These are phyloP conservation scores for Drosophila bipectinata DNA, from an alignment of 1,140 invertebrate species.

Conservation along the genomic window DNA sequence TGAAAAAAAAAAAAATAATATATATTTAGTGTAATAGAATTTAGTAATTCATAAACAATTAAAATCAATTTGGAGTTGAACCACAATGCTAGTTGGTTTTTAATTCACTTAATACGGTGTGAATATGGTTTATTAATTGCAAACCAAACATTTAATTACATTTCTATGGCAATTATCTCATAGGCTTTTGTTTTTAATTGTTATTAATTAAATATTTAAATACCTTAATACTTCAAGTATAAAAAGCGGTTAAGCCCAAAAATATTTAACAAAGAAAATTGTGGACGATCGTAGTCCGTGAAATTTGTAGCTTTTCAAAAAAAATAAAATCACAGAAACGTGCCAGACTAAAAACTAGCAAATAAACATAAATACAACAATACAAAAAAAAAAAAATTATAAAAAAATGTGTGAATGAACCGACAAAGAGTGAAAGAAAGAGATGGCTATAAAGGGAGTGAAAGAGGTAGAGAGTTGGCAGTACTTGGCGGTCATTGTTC, in stretches of 20 bases:
- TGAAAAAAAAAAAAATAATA: background rate
- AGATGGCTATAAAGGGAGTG: background rate
- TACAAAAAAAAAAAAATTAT: constrained; percentile 18
- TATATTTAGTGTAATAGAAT: background rate
- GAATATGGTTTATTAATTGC: constrained; percentile 31
- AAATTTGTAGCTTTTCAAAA: constrained; percentile 51
- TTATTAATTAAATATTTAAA: constrained; percentile 3
- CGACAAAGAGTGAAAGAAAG: constrained; percentile 31
- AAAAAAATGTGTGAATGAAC: constrained; percentile 73
- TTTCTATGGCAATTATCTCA: background rate
- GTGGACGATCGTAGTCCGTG: constrained; percentile 20
- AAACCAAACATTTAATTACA: constrained; percentile 13
- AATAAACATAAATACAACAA: constrained; percentile 37
- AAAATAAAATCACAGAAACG: constrained; percentile 16
- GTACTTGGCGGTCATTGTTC: constrained; percentile 78
- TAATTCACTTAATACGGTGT: constrained; percentile 9
- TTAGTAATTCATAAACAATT: constrained; percentile 1
- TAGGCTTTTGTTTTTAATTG: background rate
- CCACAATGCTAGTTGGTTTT: background rate
- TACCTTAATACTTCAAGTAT: background rate
- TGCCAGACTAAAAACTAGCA: constrained; percentile 29
- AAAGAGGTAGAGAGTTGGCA: constrained; percentile 25
- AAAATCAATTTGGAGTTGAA: constrained; percentile 8
- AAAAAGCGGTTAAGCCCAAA: background rate
- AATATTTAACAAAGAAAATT: background rate